Conservation (phyloP, 2,888 invertebrate genomes). For the Parnassius glacialis region DNA sequence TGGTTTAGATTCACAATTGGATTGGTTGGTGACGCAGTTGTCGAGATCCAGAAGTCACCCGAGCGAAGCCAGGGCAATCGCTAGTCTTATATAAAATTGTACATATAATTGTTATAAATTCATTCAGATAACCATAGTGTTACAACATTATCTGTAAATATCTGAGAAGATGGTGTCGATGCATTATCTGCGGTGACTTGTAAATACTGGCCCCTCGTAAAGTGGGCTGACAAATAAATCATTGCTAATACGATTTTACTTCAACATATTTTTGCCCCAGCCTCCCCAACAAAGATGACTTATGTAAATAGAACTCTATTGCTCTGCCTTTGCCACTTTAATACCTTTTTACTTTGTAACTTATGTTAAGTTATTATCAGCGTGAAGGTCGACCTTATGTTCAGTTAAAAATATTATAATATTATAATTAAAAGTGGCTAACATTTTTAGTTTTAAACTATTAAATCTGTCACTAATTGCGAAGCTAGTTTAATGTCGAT, state of each 20-base stretch:
- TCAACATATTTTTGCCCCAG: slow-evolving; percentile 61
- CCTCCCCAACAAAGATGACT: slow-evolving; percentile 35
- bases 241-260: slow-evolving; percentile 71
- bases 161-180: slow-evolving; percentile 50
- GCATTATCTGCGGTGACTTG: slow-evolving; percentile 75
- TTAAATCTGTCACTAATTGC: no score
- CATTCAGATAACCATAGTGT: background rate
- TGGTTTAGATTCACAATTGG: no score
- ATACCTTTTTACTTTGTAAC: slow-evolving; percentile 7
- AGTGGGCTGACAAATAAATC: slow-evolving; percentile 69
- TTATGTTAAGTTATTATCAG: background rate
- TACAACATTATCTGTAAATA: slow-evolving; percentile 7
- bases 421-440: no score
- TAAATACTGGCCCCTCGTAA: slow-evolving; percentile 51
- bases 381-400: no score
- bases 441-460: no score
- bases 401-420: no score
- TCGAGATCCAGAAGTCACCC: no score
- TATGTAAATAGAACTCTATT: slow-evolving; percentile 16
- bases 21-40: no score
- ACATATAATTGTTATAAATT: no score
- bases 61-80: no score
- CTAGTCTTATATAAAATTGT: no score
- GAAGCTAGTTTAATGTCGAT: no score
- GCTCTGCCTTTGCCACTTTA: slow-evolving; percentile 5